Evolutionary conservation across 1,140 invertebrate genomes (phyloP).

Genomic region (Bombus huntii): DNA sequence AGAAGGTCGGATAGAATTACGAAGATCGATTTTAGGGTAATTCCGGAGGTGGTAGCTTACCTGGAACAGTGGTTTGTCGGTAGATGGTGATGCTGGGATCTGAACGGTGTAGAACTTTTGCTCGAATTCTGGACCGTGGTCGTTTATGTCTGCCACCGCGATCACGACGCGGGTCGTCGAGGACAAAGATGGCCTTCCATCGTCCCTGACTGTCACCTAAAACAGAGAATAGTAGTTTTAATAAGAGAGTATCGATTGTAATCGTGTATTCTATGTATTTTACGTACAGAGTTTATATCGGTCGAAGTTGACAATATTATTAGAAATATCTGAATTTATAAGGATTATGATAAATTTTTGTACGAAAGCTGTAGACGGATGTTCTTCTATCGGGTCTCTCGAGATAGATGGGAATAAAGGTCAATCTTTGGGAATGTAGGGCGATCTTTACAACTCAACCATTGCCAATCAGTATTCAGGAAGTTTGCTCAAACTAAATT

Average conservation of each 20-base stretch:
- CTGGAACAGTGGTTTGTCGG: slow-evolving; percentile 86
- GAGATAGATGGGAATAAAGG: neutral
- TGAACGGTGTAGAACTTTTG: slow-evolving; percentile 91
- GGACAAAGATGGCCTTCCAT: slow-evolving; percentile 88
- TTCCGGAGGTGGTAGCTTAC: slow-evolving; percentile 74
- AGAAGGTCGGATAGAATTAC: slow-evolving; percentile 35
- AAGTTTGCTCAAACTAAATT: neutral
- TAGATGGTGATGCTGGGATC: slow-evolving; percentile 86
- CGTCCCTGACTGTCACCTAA: slow-evolving; percentile 90
- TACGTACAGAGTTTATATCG: too few species aligned
- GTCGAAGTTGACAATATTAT: too few species aligned
- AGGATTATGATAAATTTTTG: neutral
- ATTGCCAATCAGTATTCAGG: neutral
- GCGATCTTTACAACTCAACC: neutral
- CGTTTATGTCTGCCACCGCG: slow-evolving; percentile 92
- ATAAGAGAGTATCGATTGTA: neutral
- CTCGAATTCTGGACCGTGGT: slow-evolving; percentile 91
- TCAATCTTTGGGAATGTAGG: neutral
- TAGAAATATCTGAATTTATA: too few species aligned
- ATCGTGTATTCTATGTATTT: neutral
- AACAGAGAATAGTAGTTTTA: slow-evolving; percentile 60
- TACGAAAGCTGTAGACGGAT: neutral
- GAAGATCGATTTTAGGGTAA: neutral
- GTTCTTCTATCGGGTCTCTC: neutral
- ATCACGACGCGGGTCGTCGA: slow-evolving; percentile 93